These are phyloP conservation scores for Mesocentrotus franciscanus DNA, from an alignment of 53 echinoderm and acorn worm species.

Conservation along the genomic window DNA sequence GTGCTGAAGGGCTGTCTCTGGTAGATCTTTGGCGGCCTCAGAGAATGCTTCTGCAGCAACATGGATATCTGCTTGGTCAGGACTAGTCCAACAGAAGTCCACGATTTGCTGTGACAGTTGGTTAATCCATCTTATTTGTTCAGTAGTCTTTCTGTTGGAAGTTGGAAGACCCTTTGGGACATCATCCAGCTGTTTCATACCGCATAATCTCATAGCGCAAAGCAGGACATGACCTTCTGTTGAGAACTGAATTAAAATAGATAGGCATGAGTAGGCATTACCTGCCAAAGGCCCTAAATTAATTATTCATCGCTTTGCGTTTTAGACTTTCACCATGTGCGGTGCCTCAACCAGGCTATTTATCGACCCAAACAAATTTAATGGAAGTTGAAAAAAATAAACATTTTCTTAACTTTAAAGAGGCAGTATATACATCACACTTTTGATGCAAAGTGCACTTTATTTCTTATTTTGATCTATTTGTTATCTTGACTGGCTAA, in stretches of 20 bases:
- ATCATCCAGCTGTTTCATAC: slow-evolving; percentile 8
- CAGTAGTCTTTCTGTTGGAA: background rate
- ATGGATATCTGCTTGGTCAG: slow-evolving; percentile 12
- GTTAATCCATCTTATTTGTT: slow-evolving; percentile 34
- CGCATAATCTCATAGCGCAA: slow-evolving; percentile 7
- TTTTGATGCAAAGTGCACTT: too few species aligned
- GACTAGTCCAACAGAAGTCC: slow-evolving; percentile 55
- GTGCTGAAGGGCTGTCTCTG: background rate
- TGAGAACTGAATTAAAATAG: background rate
- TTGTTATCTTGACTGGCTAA: too few species aligned
- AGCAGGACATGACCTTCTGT: background rate
- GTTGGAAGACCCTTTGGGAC: background rate
- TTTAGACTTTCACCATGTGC: too few species aligned
- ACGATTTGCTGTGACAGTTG: background rate
- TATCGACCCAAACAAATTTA: too few species aligned
- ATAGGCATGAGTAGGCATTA: too few species aligned
- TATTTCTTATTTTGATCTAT: too few species aligned
- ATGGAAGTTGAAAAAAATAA: too few species aligned
- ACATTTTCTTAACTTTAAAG: too few species aligned
- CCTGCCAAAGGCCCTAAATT: too few species aligned
- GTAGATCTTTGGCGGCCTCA: background rate
- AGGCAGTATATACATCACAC: too few species aligned
- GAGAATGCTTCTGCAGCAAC: slow-evolving; percentile 23
- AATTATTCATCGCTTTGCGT: too few species aligned
- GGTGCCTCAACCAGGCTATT: too few species aligned